These are phyloP conservation scores for Aphrocallistes beatrix DNA, from an alignment of 37 sponge, comb jelly and placozoan genomes.

Conservation along the genomic window DNA sequence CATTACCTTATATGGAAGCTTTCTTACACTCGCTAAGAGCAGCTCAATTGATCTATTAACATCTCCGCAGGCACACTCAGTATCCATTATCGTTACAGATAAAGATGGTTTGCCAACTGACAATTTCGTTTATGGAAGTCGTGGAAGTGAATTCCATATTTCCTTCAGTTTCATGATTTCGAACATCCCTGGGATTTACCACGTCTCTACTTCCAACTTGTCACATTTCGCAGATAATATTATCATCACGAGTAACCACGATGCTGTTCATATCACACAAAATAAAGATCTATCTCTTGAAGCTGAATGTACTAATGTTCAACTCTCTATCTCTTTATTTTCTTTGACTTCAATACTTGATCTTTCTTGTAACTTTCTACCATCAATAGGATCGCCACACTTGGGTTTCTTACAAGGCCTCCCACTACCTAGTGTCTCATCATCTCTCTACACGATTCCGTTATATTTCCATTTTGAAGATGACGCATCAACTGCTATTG, in stretches of 20 bases:
- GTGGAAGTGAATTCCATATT: not conserved
- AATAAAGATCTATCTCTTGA: not conserved
- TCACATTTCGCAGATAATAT: not conserved
- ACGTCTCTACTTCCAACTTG: not conserved
- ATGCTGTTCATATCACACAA: not conserved
- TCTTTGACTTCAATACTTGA: not conserved
- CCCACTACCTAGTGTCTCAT: not conserved
- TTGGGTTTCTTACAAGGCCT: not conserved
- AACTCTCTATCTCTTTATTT: not conserved
- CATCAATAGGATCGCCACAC: not conserved
- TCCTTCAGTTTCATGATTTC: not conserved
- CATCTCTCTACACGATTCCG: not conserved
- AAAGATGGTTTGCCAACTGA: not conserved
- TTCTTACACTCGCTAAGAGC: not conserved
- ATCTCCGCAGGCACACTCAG: not conserved
- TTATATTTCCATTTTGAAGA: not conserved
- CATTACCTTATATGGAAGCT: not conserved
- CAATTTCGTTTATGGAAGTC: not conserved
- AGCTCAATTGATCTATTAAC: not conserved
- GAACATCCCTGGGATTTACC: not conserved
- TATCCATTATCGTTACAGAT: not conserved
- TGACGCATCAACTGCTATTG: not conserved
- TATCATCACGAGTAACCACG: not conserved
- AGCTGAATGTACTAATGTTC: not conserved
- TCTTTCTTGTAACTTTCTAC: not conserved